Percentiles rank a stretch among this genome's conserved stretches.
Conservation (phyloP, 2,888 invertebrate species). For the Rosalia funebris region DNA sequence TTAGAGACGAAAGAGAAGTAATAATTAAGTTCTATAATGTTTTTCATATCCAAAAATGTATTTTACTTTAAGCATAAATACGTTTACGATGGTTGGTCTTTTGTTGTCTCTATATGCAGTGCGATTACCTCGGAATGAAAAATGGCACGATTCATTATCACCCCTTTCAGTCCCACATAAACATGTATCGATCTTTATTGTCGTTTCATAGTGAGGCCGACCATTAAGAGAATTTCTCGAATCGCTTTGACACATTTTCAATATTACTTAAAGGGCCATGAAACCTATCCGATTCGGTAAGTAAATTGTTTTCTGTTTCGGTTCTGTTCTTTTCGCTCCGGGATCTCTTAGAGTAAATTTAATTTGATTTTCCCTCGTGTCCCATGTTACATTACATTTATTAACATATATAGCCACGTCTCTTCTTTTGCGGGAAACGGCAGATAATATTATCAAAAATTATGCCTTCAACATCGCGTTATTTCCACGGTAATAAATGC, state of each 20-base stretch:
- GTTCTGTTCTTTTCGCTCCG: constrained; percentile 1
- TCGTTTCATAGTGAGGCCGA: constrained; percentile 22
- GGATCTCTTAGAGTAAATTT: constrained; percentile 2
- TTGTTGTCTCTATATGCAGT: constrained; percentile 1
- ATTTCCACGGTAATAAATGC: too few relatives aligned
- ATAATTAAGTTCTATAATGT: too few relatives aligned
- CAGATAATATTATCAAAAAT: too few relatives aligned
- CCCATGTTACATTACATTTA: neutral
- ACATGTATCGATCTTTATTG: constrained; percentile 30
- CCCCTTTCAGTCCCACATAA: constrained; percentile 25
- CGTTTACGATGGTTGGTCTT: too few relatives aligned
- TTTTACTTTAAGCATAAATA: too few relatives aligned
- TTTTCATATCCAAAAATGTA: too few relatives aligned
- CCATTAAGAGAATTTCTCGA: constrained; percentile 23
- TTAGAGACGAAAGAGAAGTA: too few relatives aligned
- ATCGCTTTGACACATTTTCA: constrained; percentile 10
- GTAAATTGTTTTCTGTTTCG: constrained; percentile 10
- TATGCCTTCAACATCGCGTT: too few relatives aligned
- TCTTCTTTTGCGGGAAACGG: too few relatives aligned
- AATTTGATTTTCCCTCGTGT: constrained; percentile 11
- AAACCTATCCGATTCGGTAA: constrained; percentile 8
- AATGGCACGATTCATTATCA: constrained; percentile 29
- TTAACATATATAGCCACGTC: neutral
- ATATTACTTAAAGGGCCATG: constrained; percentile 13
- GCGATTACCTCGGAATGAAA: constrained; percentile 27